Base-by-base conservation (phyloP, 2,888 invertebrate species). In the Schizotus pectinicornis region DNA sequence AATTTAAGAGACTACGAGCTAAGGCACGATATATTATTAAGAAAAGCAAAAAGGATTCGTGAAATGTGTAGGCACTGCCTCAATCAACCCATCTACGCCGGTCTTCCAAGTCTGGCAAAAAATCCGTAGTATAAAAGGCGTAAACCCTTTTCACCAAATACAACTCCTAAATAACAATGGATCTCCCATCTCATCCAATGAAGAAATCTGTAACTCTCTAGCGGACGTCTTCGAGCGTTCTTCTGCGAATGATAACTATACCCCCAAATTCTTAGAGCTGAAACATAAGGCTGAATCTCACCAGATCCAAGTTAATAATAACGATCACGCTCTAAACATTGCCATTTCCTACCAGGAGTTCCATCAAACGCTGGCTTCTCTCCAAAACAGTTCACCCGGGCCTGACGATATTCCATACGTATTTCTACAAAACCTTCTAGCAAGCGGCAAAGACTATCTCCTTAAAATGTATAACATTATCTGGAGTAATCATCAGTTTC, bases 1-100 rank as follows among this genome's bases (percentile, higher is more conserved):
- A 54, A 8, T 54, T 54, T 12, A 64, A 67, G 50, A 63, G 52
- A 55, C 22, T 46, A 5, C 53, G 57, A 55, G 59, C 67, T 1
- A 43, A 50, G 36, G 54, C 62, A 7, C 43, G 58, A 47, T 49
- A 42, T 36, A 56, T 43, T n/a, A 33, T 61, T 11, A 56, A 59
- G 53, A 51, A 46, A 22, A 42, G 55, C 30, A 64, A 51, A 45
- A 63, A 38, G 45, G 37, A 56, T 7, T 50, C 57, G 7, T 62
- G 63, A 59, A 30, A 13, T 7, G n/a, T 52, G 7, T 63, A 46
- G n/a, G n/a, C 38, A 46, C 53, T 7, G n/a, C 36, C n/a, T 34
- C 38, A 14, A 35, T 54, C 13, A 62, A 43, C 9, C 33, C 38
- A 12, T 30, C 38, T 7, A 61, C 60, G 9, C 47, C 56, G 12